Conservation (phyloP, 2,888 invertebrate species). For the Diarsia brunnea region DNA sequence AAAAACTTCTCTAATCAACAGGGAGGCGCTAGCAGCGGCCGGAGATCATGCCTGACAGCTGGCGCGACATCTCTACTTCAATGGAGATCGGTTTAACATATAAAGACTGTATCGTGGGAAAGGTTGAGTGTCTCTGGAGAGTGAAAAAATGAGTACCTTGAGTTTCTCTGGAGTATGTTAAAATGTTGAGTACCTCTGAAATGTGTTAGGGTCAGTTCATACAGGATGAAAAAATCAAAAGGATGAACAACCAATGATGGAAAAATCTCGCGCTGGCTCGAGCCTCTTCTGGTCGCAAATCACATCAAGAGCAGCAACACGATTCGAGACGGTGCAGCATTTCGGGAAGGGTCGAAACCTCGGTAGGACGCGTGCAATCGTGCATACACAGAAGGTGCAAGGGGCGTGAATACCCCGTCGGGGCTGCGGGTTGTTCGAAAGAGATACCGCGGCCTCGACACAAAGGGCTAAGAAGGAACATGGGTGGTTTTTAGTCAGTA, state of each 20-base stretch:
- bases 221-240: neutral
- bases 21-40: conserved; percentile 94
- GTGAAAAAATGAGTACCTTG: neutral
- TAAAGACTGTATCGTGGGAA: conserved; percentile 18
- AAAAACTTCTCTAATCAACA: conserved; percentile 55
- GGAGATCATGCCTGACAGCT: conserved; percentile 90
- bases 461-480: no score
- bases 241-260: no score
- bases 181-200: conserved; percentile 1
- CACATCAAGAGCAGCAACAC: neutral
- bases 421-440: no score
- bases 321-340: neutral
- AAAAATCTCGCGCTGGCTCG: neutral
- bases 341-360: neutral
- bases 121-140: conserved; percentile 3
- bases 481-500: no score
- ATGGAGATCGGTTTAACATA: conserved; percentile 63
- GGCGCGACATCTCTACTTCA: conserved; percentile 62
- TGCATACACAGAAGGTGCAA: neutral
- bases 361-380: neutral
- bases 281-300: neutral
- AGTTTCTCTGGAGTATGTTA: conserved; percentile 7
- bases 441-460: no score
- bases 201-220: neutral
- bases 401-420: neutral